Evolutionary conservation across 2,113 vertebrate species (phyloP), one percentile per base, ranked within the genome.

Genomic region (Phasianus colchicus): DNA sequence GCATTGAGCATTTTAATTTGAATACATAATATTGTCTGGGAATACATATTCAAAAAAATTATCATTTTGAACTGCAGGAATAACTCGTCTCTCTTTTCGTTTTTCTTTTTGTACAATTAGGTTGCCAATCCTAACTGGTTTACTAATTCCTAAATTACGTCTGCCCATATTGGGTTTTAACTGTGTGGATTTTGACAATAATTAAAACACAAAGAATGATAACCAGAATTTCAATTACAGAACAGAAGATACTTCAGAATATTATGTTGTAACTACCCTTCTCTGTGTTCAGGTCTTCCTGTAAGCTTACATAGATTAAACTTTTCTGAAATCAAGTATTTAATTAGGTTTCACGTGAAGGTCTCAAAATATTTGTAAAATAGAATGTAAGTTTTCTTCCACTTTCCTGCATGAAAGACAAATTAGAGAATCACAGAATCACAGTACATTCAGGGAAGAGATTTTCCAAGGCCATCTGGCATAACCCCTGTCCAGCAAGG

Each of bases 21-120:
- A 88, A 81, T 90, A 43, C 25, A 67, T 89, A 94, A 91, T 80
- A 77, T 77, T 94, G 38, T 55, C 60, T 89, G 64, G 78, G 42
- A 92, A 92, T 92, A 71, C 32, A 83, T 43, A 73, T 55, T 69
- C 21, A 48, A 48, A 34, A 64, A 34, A 87, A 69, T 11, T 38
- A 38, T 38, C 38, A 38, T 38, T 63, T 83, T 47, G 3, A 42
- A 70, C 64, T 55, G 25, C 25, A 90, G 17, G 32, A 88, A 75
- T 61, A 75, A 24, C 2, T n/a, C n/a, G 17, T 27, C 17, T 32
- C 54, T 55, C 32, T 32, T 55, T 32, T 55, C 15, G 4, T 11
- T 25, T 55, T 58, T 18, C 30, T 36, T 8, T n/a, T 65, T 29
- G 34, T 34, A 30, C 10, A 71, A 57, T 61, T 87, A 55, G 2